A percentile compares a stretch with the other conserved stretches of the same genome.
Evolutionary conservation across 1,140 invertebrate genomes (phyloP).

Genomic region (Bombus pascuorum): DNA sequence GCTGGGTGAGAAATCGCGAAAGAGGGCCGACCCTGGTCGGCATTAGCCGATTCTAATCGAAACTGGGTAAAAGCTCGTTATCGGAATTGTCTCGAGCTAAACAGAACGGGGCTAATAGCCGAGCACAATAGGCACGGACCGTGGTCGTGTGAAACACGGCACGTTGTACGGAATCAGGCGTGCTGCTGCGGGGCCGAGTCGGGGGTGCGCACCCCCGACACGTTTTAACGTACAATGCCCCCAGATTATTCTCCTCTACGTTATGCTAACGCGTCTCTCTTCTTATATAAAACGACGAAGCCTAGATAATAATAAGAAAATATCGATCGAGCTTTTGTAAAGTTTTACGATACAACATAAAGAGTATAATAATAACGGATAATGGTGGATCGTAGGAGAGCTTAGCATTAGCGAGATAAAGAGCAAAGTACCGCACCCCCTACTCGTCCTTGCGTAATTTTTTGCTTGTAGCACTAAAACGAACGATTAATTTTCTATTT

Average conservation of each 20-base stretch:
- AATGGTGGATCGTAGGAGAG: no score
- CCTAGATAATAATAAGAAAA: no score
- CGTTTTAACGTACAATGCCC: neutral
- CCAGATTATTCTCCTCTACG: neutral
- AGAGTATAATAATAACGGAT: no score
- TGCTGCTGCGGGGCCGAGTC: neutral
- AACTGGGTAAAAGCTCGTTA: slow-evolving; percentile 64
- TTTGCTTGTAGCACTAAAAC: no score
- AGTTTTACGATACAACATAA: no score
- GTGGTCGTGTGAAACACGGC: slow-evolving; percentile 38
- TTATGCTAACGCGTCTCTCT: neutral
- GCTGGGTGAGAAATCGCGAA: neutral
- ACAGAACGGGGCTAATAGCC: slow-evolving; percentile 39
- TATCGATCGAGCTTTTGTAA: no score
- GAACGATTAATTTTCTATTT: no score
- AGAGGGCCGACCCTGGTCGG: neutral
- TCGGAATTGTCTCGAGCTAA: slow-evolving; percentile 53
- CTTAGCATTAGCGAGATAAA: no score
- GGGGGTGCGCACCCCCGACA: neutral
- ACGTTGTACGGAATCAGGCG: slow-evolving; percentile 19
- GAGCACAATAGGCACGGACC: slow-evolving; percentile 20
- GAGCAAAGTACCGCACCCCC: no score
- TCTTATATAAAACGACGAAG: neutral
- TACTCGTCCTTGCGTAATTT: no score
- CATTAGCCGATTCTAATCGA: slow-evolving; percentile 54